Evolutionary conservation across 2,888 invertebrate genomes (phyloP), one percentile per base, ranked within the genome.

Genomic region (Tetranychus piercei): DNA sequence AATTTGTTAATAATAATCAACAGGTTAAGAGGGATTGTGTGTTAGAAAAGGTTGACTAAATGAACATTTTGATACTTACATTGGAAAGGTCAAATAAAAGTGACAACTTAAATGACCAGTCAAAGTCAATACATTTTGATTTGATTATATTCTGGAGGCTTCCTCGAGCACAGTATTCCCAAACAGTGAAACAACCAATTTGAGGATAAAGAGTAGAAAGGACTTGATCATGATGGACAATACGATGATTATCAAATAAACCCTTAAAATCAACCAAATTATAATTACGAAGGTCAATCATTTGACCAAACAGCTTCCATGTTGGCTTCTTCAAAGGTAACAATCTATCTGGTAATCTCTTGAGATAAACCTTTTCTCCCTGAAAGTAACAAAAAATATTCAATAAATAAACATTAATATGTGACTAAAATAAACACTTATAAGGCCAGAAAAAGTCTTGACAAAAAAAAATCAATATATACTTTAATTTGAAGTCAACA

Each of bases 31-130:
- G 65, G 18, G 65, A n/a, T 65, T 15, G 70, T 75, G 74, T 67
- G 64, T 45, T 72, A 44, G 22, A 15, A 15, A 71, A 23, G 44
- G 44, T 20, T 66, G 34, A 69, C 45, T 67, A 73, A 67, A 65
- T 65, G 15, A n/a, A n/a, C 18, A 66, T 20, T 20, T 7, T 20
- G n/a, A 20, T 66, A 79, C 81, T 79, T 83, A 89, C 89, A 83
- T 91, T 86, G 79, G 94, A 92, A 77, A 95, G 86, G 84, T 95
- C 95, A 11, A 94, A 94, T 73, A 95, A 87, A 78, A 96, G 86
- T 67, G 94, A 94, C 76, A 94, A 86, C 76, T 94, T 89, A 84
- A 95, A 95, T 75, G 92, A 91, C 94, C 94, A 94, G 84, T 96
- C 95, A 80, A 94, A 86, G 83, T 90, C 90, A 81, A 93, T 91